phyloP scores from a whole-genome alignment of 1,140 invertebrate species.

The Drosophila nasuta region DNA sequence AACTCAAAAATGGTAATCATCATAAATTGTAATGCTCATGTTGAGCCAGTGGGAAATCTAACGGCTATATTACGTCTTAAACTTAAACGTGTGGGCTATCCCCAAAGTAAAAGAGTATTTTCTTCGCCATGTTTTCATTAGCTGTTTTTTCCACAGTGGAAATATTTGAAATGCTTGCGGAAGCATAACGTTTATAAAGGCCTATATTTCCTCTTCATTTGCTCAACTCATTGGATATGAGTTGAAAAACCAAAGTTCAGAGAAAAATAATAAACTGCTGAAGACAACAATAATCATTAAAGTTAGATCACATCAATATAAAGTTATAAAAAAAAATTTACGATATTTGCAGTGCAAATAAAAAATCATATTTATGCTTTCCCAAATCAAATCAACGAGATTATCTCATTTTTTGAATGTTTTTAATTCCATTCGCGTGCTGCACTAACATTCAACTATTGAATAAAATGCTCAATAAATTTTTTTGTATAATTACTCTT shows the following conservation, averaged over 20 bases:
- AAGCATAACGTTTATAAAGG: conserved; percentile 38
- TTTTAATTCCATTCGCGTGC: conserved; percentile 53
- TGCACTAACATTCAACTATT: conserved; percentile 58
- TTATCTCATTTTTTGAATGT: conserved; percentile 37
- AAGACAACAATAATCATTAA: conserved; percentile 22
- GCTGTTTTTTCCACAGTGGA: conserved; percentile 25
- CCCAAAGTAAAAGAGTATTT: conserved; percentile 23
- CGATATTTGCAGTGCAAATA: conserved; percentile 2
- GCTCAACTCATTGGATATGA: conserved; percentile 23
- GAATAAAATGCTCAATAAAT: conserved; percentile 67
- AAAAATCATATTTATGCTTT: conserved; percentile 24
- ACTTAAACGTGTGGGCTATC: conserved; percentile 15
- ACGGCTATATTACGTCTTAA: conserved; percentile 42
- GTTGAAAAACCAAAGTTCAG: not conserved
- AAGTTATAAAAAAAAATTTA: conserved; percentile 7
- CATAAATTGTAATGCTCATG: conserved; percentile 76
- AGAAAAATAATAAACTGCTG: conserved; percentile 4
- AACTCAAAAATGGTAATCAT: conserved; percentile 66
- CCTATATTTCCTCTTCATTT: conserved; percentile 53
- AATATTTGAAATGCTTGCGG: conserved; percentile 41
- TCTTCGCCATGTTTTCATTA: conserved; percentile 37
- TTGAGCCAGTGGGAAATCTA: conserved; percentile 53
- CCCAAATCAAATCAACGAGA: conserved; percentile 7
- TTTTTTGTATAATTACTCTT: conserved; percentile 62
- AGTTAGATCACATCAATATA: conserved; percentile 17